Evolutionary conservation across 1,140 invertebrate genomes (phyloP).

Genomic region (Trinorchestia longiramus): DNA sequence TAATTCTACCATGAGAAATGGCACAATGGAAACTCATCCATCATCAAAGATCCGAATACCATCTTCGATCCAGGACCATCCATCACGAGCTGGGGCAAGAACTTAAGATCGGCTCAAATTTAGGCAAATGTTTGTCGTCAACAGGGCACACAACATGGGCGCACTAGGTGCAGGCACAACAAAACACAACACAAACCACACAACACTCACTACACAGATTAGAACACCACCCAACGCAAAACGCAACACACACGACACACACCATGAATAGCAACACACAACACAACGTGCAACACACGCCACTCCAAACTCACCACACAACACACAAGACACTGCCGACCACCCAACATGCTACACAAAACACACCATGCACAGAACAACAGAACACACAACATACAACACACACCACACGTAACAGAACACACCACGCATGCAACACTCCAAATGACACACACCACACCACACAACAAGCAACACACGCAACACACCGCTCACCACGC

Average conservation of each 20-base stretch:
- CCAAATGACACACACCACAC: too few relatives aligned
- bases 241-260: too few relatives aligned
- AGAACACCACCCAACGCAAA: too few relatives aligned
- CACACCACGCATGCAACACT: too few relatives aligned
- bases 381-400: too few relatives aligned
- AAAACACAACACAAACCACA: not conserved
- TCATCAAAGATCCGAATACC: slow-evolving; percentile 39
- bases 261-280: not conserved
- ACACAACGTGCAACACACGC: not conserved
- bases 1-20: slow-evolving; percentile 44
- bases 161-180: too few relatives aligned
- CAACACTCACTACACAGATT: not conserved
- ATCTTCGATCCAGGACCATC: not conserved
- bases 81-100: not conserved
- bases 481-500: too few relatives aligned
- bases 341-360: too few relatives aligned
- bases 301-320: too few relatives aligned
- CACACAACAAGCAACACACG: too few relatives aligned
- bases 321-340: too few relatives aligned
- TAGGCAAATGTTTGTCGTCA: not conserved
- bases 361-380: too few relatives aligned
- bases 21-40: slow-evolving; percentile 42
- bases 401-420: not conserved
- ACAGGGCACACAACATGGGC: not conserved
- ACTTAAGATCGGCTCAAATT: not conserved